Percentiles rank a stretch among this genome's conserved stretches.
Evolutionary conservation across 2,113 vertebrate species (phyloP).

Genomic region (Gallinago media): DNA sequence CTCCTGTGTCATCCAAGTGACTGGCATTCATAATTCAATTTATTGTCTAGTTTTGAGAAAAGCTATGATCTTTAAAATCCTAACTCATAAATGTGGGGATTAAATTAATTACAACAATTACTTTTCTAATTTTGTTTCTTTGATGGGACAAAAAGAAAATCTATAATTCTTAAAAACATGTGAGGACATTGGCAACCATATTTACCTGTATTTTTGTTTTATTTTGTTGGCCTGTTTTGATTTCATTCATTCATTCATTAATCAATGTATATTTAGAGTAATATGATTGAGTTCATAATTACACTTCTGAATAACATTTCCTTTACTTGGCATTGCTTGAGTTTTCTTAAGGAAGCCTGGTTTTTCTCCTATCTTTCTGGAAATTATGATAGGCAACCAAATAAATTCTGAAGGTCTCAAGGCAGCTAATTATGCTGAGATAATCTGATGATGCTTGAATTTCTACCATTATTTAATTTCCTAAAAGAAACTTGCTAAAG

Average conservation of each 20-base stretch:
- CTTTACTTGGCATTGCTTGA: not conserved
- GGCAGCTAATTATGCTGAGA: not conserved
- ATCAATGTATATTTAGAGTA: not conserved
- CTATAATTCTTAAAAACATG: not conserved
- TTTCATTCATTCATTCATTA: not conserved
- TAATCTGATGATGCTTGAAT: not conserved
- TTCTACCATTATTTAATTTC: constrained; percentile 27
- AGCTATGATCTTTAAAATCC: not conserved
- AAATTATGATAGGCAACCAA: constrained; percentile 16
- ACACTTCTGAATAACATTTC: constrained; percentile 8
- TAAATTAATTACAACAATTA: not conserved
- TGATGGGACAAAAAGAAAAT: not conserved
- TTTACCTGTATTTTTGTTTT: not conserved
- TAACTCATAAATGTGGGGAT: not conserved
- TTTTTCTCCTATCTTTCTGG: constrained; percentile 14
- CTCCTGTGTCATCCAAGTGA: not conserved
- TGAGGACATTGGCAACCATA: not conserved
- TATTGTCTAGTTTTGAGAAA: not conserved
- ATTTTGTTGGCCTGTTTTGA: not conserved
- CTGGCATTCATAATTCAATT: not conserved
- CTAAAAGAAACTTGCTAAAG: not conserved
- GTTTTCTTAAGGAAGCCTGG: not conserved
- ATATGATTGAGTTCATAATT: constrained; percentile 10
- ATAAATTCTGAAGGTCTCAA: not conserved
- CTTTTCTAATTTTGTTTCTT: not conserved